phyloP scores from a whole-genome alignment of 2,113 vertebrate species.

The Choloepus hoffmanni region DNA sequence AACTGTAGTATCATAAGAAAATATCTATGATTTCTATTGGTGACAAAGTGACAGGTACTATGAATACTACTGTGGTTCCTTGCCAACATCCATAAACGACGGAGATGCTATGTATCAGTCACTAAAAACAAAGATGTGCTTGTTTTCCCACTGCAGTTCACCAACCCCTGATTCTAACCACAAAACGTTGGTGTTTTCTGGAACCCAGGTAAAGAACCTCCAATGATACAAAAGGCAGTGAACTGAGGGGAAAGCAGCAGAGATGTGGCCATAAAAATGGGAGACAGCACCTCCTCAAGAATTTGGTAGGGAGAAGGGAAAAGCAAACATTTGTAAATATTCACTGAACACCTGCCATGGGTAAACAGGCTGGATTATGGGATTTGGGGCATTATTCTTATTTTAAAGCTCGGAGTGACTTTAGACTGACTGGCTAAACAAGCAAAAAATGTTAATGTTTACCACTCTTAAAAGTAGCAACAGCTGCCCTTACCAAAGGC shows the following conservation, averaged over 20 bases:
- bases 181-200: background rate
- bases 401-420: background rate
- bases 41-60: background rate
- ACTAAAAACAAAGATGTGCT: background rate
- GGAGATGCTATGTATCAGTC: background rate
- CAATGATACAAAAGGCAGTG: background rate
- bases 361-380: background rate
- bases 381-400: background rate
- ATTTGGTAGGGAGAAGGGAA: background rate
- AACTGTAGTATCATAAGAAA: background rate
- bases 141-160: background rate
- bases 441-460: background rate
- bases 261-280: background rate
- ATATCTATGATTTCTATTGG: background rate
- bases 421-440: background rate
- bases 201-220: background rate
- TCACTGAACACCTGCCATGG: background rate
- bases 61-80: background rate
- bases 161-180: background rate
- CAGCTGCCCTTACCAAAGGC: background rate
- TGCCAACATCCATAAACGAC: background rate
- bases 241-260: background rate
- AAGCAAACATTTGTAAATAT: background rate
- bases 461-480: background rate
- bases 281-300: background rate